phyloP scores from a whole-genome alignment of 2,113 vertebrate genomes.

The Gallinago paraguaiae region DNA sequence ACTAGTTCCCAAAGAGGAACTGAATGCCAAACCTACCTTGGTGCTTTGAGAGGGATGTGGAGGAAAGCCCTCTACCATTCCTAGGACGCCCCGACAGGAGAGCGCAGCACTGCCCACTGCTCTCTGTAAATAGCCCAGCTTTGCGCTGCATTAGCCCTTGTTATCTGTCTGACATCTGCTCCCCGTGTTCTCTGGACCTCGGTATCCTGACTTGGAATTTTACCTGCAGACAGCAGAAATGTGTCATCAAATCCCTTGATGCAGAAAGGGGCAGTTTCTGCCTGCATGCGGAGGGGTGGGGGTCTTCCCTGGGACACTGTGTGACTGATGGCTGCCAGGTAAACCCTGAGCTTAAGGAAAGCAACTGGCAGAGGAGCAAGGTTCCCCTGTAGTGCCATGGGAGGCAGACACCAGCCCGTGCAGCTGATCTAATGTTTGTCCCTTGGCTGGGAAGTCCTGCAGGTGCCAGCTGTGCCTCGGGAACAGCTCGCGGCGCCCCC shows the following conservation, averaged over 20 bases:
- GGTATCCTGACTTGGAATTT: background rate
- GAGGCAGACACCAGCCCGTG: background rate
- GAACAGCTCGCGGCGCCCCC: background rate
- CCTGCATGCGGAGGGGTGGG: background rate
- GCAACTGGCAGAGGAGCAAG: background rate
- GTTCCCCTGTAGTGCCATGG: background rate
- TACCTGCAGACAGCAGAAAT: background rate
- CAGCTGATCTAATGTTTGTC: background rate
- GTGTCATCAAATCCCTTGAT: background rate
- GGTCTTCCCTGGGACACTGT: background rate
- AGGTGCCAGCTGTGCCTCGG: background rate
- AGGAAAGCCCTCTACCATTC: background rate
- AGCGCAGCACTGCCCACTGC: background rate
- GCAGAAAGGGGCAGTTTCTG: background rate
- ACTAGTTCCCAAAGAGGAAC: background rate
- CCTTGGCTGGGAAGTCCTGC: background rate
- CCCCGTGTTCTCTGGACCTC: background rate
- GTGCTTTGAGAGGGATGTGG: background rate
- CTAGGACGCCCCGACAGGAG: background rate
- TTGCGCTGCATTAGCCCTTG: background rate
- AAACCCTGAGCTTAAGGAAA: background rate
- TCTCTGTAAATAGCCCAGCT: background rate
- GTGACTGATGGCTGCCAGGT: background rate
- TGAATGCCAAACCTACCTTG: background rate
- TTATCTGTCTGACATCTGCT: background rate